These are phyloP conservation scores for Aegotheles bennettii DNA, from an alignment of 2,113 vertebrate species.

Conservation along the genomic window DNA sequence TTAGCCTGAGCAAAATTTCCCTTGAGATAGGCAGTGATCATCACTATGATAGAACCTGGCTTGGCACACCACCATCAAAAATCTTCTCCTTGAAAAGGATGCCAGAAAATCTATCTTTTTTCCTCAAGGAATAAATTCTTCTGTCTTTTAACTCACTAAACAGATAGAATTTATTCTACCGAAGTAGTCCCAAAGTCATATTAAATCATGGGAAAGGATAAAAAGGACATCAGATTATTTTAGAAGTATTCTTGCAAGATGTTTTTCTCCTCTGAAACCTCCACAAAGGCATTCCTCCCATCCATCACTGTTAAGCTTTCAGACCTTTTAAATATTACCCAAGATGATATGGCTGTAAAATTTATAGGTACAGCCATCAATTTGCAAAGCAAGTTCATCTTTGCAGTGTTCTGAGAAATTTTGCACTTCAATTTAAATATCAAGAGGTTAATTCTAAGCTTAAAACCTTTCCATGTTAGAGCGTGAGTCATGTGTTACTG, in stretches of 20 bases:
- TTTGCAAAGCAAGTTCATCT: background rate
- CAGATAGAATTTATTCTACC: background rate
- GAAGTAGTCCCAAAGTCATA: background rate
- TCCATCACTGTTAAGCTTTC: background rate
- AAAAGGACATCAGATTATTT: background rate
- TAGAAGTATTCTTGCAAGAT: background rate
- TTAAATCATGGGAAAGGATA: background rate
- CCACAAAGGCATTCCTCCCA: background rate
- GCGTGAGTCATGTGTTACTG: rapidly evolving
- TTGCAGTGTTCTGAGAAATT: background rate
- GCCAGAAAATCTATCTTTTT: background rate
- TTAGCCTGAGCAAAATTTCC: background rate
- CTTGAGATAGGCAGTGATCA: background rate
- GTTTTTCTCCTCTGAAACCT: background rate
- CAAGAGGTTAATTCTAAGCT: background rate
- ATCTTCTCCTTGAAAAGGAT: background rate
- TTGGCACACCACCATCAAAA: background rate
- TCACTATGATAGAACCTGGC: background rate
- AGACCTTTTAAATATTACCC: background rate
- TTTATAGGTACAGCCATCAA: background rate
- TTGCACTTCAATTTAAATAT: background rate
- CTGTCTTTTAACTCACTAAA: background rate
- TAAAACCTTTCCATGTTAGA: background rate
- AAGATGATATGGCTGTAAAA: background rate
- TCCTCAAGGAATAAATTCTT: background rate